Conservation (phyloP, 2,888 invertebrate genomes). For the Agonopterix arenella region DNA sequence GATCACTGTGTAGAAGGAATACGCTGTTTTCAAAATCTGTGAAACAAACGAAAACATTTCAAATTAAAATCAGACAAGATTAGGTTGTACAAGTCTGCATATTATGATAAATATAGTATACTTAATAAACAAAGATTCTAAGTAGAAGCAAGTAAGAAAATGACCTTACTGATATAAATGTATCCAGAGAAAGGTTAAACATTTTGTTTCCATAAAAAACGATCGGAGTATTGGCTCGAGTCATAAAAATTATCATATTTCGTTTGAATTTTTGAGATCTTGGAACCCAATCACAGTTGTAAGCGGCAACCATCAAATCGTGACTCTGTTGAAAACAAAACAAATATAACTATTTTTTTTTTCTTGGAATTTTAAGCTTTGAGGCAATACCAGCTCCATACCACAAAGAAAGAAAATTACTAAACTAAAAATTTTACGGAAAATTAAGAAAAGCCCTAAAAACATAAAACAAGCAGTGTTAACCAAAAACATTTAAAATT, state of each 20-base stretch:
- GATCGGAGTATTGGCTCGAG: constrained; percentile 38
- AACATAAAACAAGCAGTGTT: too few relatives aligned
- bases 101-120: too few relatives aligned
- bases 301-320: constrained; percentile 38
- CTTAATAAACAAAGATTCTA: too few relatives aligned
- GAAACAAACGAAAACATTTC: constrained; percentile 13
- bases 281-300: constrained; percentile 46
- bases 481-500: too few relatives aligned
- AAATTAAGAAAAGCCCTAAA: too few relatives aligned
- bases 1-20: constrained; percentile 55
- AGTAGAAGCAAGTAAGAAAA: too few relatives aligned
- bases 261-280: constrained; percentile 38
- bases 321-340: constrained; percentile 31
- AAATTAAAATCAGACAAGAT: not conserved
- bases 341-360: not conserved
- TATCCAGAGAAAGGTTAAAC: constrained; percentile 43
- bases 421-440: too few relatives aligned
- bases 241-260: constrained; percentile 37
- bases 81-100: too few relatives aligned
- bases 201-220: constrained; percentile 39
- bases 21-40: constrained; percentile 59
- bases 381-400: too few relatives aligned
- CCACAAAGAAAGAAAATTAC: too few relatives aligned
- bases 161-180: constrained; percentile 41
- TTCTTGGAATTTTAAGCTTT: not conserved